A percentile compares a stretch with the other conserved stretches of the same genome.
Evolutionary conservation across 2,888 invertebrate species (phyloP).

Genomic region (Morinoia aosen): DNA sequence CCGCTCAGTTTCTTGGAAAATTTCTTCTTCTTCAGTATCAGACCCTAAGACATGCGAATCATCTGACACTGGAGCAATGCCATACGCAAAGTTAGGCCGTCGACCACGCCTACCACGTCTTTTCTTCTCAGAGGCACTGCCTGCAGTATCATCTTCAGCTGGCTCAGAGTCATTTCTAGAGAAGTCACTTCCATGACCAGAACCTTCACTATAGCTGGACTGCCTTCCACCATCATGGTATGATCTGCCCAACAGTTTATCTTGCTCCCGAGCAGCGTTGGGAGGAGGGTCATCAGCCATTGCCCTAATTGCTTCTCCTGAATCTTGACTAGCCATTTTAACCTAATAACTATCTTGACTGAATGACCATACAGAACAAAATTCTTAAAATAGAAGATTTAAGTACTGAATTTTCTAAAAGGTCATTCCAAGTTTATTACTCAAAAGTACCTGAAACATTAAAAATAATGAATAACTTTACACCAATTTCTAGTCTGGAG

Average conservation of each 20-base stretch:
- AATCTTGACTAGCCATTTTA: not conserved
- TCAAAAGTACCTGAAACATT: not conserved
- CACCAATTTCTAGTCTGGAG: no score
- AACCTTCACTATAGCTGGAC: not conserved
- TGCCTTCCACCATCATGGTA: constrained; percentile 22
- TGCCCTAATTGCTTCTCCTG: not conserved
- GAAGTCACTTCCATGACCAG: not conserved
- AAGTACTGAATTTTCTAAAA: not conserved
- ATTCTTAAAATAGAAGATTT: not conserved
- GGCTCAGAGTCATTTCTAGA: constrained; percentile 5
- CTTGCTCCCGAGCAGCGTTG: not conserved
- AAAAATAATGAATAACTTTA: not conserved
- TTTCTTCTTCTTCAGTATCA: constrained; percentile 48
- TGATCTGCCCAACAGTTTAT: not conserved
- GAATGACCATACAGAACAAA: not conserved
- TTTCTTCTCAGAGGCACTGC: not conserved
- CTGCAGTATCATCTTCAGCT: constrained; percentile 46
- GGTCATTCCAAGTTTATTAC: not conserved
- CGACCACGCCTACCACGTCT: constrained; percentile 44
- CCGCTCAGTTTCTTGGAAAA: constrained; percentile 41
- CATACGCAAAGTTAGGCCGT: constrained; percentile 30
- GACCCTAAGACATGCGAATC: not conserved
- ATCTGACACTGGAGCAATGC: constrained; percentile 38
- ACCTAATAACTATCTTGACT: not conserved
- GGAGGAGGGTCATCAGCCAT: not conserved